phyloP scores from a whole-genome alignment of 2,113 vertebrate genomes.

The Mobula birostris region DNA sequence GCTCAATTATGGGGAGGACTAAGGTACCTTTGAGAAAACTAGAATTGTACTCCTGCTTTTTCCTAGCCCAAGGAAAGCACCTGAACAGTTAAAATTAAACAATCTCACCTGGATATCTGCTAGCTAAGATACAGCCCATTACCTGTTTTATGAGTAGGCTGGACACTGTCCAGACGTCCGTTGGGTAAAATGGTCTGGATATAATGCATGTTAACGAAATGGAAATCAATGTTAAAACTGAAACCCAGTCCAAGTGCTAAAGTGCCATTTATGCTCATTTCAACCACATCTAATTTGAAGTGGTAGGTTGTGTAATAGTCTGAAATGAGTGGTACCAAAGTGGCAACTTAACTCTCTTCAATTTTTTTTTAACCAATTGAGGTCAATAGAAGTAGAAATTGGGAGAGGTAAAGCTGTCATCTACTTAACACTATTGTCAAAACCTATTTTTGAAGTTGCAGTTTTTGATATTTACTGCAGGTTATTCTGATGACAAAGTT shows the following conservation, averaged over 20 bases:
- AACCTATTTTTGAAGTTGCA: neutral
- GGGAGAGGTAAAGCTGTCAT: neutral
- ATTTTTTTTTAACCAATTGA: neutral
- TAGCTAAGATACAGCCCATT: neutral
- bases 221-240: neutral
- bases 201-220: neutral
- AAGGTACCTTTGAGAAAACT: neutral
- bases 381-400: neutral
- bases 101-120: neutral
- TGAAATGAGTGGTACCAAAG: neutral
- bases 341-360: neutral
- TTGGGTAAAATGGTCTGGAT: neutral
- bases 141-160: neutral
- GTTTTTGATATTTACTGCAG: neutral
- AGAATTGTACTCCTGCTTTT: neutral
- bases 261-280: neutral
- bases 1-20: neutral
- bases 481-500: neutral
- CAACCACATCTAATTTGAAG: neutral
- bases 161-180: neutral
- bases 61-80: neutral
- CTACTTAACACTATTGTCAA: neutral
- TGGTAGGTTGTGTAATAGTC: neutral
- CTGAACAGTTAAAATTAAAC: neutral
- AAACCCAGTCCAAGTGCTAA: neutral